Conservation (phyloP, 2,888 invertebrate species). For the Tortrix viridana region DNA sequence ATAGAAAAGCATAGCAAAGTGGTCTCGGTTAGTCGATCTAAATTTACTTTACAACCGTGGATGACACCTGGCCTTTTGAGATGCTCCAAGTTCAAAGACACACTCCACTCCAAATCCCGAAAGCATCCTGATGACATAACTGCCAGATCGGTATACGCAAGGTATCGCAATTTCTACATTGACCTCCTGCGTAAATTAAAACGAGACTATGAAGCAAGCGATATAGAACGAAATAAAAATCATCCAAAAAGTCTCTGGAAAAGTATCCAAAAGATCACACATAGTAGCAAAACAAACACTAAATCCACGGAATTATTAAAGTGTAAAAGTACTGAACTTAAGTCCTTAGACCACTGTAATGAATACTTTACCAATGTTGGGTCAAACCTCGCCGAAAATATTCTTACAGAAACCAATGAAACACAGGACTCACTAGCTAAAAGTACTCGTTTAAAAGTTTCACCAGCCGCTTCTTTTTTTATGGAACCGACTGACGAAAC, state of each 20-base stretch:
- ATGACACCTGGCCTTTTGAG: constrained; percentile 37
- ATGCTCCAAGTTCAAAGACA: constrained; percentile 34
- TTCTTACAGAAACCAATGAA: neutral
- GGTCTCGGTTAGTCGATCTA: too few relatives aligned
- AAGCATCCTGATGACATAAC: constrained; percentile 34
- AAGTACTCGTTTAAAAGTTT: neutral
- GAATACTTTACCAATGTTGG: constrained; percentile 24
- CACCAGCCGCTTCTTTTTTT: neutral
- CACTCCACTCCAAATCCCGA: constrained; percentile 30
- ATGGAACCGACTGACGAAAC: constrained; percentile 26
- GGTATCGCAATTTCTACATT: constrained; percentile 39
- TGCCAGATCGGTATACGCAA: constrained; percentile 32
- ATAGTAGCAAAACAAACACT: constrained; percentile 5
- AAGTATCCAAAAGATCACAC: constrained; percentile 30
- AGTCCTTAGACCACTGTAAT: constrained; percentile 9
- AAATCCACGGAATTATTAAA: constrained; percentile 4
- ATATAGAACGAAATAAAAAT: constrained; percentile 27
- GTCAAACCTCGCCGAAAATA: constrained; percentile 13
- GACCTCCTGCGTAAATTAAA: constrained; percentile 37
- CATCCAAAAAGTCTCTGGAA: constrained; percentile 40
- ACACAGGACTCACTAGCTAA: neutral
- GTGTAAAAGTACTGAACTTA: neutral
- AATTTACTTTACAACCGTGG: constrained; percentile 32
- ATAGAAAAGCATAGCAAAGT: too few relatives aligned
- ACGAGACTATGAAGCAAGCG: constrained; percentile 33